phyloP scores from a whole-genome alignment of 2,888 invertebrate species.

The Odontocerum albicorne region DNA sequence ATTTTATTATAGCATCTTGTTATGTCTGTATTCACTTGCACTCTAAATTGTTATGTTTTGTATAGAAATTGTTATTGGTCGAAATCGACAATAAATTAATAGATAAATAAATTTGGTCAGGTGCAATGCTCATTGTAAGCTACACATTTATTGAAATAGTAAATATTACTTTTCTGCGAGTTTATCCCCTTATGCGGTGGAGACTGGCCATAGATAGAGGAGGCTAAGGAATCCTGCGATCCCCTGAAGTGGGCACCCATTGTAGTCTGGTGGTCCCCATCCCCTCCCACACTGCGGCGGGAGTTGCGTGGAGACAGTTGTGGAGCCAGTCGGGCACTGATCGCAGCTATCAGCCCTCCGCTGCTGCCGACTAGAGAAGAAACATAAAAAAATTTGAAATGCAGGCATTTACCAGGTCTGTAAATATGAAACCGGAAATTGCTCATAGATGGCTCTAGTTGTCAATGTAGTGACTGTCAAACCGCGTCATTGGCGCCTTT shows the following conservation, averaged over 20 bases:
- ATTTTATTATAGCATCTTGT: no score
- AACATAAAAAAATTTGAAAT: background rate
- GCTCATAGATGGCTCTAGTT: background rate
- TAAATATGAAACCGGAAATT: background rate
- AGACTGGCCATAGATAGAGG: slow-evolving; percentile 11
- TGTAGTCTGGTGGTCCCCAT: slow-evolving; percentile 20
- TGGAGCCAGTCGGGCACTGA: slow-evolving; percentile 70
- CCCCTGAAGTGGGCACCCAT: slow-evolving; percentile 5
- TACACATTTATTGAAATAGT: no score
- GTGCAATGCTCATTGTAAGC: no score
- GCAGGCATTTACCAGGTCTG: background rate
- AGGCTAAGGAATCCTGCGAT: slow-evolving; percentile 26
- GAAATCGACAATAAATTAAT: no score
- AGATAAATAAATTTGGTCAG: no score
- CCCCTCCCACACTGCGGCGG: slow-evolving; percentile 52
- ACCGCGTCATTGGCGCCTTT: no score
- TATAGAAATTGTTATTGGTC: no score
- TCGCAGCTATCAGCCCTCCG: slow-evolving; percentile 69
- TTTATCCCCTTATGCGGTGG: slow-evolving; percentile 8
- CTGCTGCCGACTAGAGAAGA: slow-evolving; percentile 39
- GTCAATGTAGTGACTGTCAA: no score
- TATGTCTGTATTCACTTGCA: no score
- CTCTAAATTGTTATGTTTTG: no score
- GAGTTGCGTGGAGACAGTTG: slow-evolving; percentile 60
- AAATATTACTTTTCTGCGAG: slow-evolving; percentile 3